These are phyloP conservation scores for Aphidius gifuensis DNA, from an alignment of 1,140 invertebrate species.

Conservation along the genomic window DNA sequence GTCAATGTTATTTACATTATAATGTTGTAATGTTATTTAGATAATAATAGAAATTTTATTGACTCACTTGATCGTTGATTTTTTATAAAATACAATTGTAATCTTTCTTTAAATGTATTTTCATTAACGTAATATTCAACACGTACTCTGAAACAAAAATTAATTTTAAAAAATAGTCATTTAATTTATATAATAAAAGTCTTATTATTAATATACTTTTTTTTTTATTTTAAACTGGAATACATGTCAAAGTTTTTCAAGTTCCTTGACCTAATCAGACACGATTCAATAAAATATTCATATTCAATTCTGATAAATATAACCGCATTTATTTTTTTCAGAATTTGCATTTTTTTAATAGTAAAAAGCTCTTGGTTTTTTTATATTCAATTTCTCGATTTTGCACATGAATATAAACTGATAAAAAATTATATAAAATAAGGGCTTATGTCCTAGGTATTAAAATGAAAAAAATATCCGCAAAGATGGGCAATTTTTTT, in stretches of 20 bases:
- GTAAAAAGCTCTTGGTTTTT: no score
- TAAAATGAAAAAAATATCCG: no score
- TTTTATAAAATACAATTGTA: constrained; percentile 98
- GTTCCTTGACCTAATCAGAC: constrained; percentile 47
- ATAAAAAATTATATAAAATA: no score
- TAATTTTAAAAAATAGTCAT: constrained; percentile 16
- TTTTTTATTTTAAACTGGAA: not conserved
- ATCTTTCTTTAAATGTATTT: constrained; percentile 95
- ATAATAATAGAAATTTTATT: constrained; percentile 5
- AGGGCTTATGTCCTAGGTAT: no score
- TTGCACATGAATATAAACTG: no score
- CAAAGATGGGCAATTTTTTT: no score
- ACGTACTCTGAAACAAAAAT: constrained; percentile 82
- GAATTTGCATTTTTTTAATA: no score
- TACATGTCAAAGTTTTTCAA: not conserved
- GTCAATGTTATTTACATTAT: not conserved
- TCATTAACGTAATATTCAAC: constrained; percentile 99
- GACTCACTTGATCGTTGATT: constrained; percentile 98
- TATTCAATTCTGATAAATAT: no score
- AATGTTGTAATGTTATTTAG: not conserved
- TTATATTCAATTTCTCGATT: no score
- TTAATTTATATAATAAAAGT: constrained; percentile 2
- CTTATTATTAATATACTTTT: not conserved
- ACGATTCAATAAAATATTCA: constrained; percentile 17
- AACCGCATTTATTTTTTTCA: no score